Percentiles rank a stretch among this genome's conserved stretches.
Evolutionary conservation across 2,113 vertebrate genomes (phyloP).

Genomic region (Syngnathus scovelli): DNA sequence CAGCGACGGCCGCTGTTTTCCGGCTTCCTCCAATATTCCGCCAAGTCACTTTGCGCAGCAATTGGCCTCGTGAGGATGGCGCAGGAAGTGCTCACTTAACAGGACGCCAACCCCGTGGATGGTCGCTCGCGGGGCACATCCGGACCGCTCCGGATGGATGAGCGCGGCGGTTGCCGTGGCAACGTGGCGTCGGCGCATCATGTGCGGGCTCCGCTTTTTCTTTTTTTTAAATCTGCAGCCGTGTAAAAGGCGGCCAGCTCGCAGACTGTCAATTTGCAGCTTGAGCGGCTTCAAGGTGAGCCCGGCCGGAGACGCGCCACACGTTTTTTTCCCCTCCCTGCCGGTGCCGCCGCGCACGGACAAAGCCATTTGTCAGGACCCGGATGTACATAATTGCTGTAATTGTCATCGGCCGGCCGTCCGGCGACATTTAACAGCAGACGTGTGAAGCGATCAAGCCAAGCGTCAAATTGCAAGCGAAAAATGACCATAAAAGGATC

Average conservation of each 20-base stretch:
- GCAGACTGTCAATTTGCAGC: constrained; percentile 48
- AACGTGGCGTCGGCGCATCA: not conserved
- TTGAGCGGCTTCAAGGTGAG: constrained; percentile 47
- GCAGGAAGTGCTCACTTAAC: no score
- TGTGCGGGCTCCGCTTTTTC: not conserved
- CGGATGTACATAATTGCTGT: not conserved
- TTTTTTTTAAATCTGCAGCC: not conserved
- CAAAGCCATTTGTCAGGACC: not conserved
- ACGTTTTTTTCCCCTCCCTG: not conserved
- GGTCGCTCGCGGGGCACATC: no score
- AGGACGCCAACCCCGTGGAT: no score
- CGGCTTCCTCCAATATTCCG: no score
- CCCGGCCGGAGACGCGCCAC: not conserved
- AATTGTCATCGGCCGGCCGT: not conserved
- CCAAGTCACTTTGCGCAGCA: no score
- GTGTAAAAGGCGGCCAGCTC: constrained; percentile 40
- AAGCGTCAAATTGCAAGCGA: constrained; percentile 3
- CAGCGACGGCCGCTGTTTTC: no score
- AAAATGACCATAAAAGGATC: not conserved
- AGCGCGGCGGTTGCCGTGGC: not conserved
- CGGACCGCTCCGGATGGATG: not conserved
- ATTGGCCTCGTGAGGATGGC: no score
- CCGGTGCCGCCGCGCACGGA: not conserved
- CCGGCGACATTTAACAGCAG: not conserved
- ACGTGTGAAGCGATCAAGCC: not conserved